These are phyloP conservation scores for Protonibea diacanthus DNA, from an alignment of 2,797 vertebrate genomes.

Conservation along the genomic window DNA sequence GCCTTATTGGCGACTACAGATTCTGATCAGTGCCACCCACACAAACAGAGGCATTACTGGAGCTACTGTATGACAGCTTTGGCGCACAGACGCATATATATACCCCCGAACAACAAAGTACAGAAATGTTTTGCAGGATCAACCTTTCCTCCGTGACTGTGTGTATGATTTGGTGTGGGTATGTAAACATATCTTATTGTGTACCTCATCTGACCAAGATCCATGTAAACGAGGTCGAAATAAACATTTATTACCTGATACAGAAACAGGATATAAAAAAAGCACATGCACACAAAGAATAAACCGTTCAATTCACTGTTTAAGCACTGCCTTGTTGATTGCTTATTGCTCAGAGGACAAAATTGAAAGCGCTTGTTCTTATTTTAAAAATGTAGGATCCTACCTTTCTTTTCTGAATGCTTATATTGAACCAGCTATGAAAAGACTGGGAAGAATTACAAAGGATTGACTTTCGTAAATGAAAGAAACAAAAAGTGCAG, in stretches of 20 bases:
- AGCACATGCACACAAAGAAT: not conserved
- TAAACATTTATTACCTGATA: not conserved
- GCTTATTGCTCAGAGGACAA: not conserved
- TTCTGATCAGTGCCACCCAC: not conserved
- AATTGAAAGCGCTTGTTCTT: not conserved
- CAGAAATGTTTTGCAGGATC: not conserved
- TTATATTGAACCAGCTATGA: not conserved
- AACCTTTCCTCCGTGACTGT: not conserved
- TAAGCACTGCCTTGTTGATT: not conserved
- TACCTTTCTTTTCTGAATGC: not conserved
- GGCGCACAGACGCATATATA: not conserved
- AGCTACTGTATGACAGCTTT: not conserved
- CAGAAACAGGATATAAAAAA: not conserved
- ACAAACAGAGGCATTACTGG: not conserved
- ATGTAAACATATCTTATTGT: not conserved
- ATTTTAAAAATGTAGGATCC: not conserved
- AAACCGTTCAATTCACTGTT: not conserved
- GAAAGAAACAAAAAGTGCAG: not conserved
- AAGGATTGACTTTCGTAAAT: not conserved
- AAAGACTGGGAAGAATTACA: not conserved
- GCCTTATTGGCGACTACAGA: not conserved
- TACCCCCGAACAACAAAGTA: not conserved
- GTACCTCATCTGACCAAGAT: not conserved
- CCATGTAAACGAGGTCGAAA: not conserved
- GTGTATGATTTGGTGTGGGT: too few relatives aligned